phyloP scores from a whole-genome alignment of 1,140 invertebrate species.

The Achatina immaculata region DNA sequence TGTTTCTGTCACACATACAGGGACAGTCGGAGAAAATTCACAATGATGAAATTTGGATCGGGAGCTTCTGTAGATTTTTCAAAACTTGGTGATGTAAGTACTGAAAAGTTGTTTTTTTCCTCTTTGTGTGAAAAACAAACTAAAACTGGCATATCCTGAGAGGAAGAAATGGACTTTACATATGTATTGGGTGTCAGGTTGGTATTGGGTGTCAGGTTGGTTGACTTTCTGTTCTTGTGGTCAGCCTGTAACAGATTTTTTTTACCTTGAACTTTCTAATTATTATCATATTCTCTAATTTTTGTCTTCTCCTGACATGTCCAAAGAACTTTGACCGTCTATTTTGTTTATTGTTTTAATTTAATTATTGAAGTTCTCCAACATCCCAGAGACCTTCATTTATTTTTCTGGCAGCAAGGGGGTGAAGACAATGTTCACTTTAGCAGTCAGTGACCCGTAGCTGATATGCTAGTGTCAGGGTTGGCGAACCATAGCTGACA shows the following conservation, averaged over 20 bases:
- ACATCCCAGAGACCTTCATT: too few species aligned
- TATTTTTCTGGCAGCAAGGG: too few species aligned
- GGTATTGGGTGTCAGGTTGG: not conserved
- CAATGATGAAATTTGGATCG: conserved; percentile 93
- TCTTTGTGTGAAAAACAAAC: not conserved
- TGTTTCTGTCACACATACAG: too few species aligned
- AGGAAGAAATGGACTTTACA: not conserved
- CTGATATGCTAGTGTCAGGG: too few species aligned
- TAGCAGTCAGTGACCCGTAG: too few species aligned
- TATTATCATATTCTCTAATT: not conserved
- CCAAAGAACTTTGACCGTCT: too few species aligned
- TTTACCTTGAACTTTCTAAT: not conserved
- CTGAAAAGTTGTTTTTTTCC: not conserved
- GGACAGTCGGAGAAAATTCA: conserved; percentile 83
- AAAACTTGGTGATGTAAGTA: conserved; percentile 82
- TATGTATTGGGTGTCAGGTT: not conserved
- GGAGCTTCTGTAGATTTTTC: conserved; percentile 89
- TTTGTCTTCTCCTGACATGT: too few species aligned
- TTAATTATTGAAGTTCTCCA: too few species aligned
- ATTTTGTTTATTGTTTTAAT: too few species aligned
- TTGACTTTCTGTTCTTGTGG: not conserved
- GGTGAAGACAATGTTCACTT: too few species aligned
- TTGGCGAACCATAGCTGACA: too few species aligned
- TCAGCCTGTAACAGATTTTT: not conserved
- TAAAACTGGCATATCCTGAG: not conserved